phyloP scores from a whole-genome alignment of 2,113 vertebrate species.

The Struthidea cinerea region DNA sequence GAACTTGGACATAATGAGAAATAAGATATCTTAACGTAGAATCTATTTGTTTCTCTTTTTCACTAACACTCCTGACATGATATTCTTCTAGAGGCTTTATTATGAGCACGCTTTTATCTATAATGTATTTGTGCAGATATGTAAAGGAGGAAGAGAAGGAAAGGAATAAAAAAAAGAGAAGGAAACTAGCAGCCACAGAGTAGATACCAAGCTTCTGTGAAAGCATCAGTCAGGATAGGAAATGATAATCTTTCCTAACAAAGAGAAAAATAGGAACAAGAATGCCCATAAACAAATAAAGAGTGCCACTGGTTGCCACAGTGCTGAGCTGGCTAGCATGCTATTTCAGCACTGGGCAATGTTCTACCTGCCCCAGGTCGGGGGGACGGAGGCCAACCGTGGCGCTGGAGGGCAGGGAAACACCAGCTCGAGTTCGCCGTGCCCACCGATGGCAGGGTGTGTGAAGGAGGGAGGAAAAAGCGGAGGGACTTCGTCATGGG shows the following conservation, averaged over 20 bases:
- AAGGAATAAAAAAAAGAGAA: background rate
- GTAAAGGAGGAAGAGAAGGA: background rate
- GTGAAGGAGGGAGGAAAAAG: too few species aligned
- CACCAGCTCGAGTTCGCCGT: too few species aligned
- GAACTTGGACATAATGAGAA: background rate
- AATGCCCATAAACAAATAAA: background rate
- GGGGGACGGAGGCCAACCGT: too few species aligned
- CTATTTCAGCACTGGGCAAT: too few species aligned
- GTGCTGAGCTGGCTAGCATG: too few species aligned
- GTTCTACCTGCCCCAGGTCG: too few species aligned
- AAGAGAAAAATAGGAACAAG: background rate
- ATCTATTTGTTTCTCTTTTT: slow-evolving; percentile 2
- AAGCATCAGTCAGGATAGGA: background rate
- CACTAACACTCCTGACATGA: background rate
- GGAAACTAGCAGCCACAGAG: background rate
- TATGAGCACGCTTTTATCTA: background rate
- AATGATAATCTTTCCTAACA: background rate
- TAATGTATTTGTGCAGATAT: background rate
- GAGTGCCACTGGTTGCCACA: background rate
- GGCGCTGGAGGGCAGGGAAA: too few species aligned
- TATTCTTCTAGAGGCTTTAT: background rate
- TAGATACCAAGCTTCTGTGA: background rate
- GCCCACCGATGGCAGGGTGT: too few species aligned
- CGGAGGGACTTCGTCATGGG: too few species aligned
- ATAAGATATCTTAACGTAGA: background rate